phyloP scores from a whole-genome alignment of 2,888 invertebrate species.

The Polia nebulosa region DNA sequence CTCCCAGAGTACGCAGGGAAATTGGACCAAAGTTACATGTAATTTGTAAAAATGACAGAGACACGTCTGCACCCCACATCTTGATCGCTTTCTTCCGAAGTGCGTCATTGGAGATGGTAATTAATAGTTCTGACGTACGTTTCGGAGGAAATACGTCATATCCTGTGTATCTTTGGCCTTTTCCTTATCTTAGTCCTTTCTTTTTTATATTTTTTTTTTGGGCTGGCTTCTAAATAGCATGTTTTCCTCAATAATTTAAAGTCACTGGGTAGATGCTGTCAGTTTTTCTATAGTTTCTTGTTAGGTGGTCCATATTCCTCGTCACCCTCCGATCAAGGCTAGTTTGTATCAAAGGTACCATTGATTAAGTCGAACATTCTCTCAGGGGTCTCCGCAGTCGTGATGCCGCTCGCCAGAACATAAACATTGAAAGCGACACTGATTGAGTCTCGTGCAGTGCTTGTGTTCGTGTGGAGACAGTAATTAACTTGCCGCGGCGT shows the following conservation, averaged over 20 bases:
- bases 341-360: background rate
- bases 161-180: background rate
- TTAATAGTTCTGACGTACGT: constrained; percentile 25
- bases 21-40: constrained; percentile 33
- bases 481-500: constrained; percentile 58
- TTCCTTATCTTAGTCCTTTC: background rate
- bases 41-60: constrained; percentile 36
- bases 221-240: background rate
- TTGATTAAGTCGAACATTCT: constrained; percentile 13
- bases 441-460: constrained; percentile 55
- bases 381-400: constrained; percentile 9
- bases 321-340: background rate
- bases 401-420: constrained; percentile 25
- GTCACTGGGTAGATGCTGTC: too few species aligned
- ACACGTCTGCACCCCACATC: constrained; percentile 16
- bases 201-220: background rate
- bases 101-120: constrained; percentile 41
- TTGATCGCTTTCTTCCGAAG: constrained; percentile 28
- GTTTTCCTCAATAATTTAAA: background rate
- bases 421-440: constrained; percentile 59
- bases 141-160: constrained; percentile 10
- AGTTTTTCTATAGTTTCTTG: background rate
- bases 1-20: constrained; percentile 29
- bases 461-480: constrained; percentile 45
- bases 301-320: background rate